phyloP scores from a whole-genome alignment of 2,888 invertebrate genomes.

The Drosophila testacea region DNA sequence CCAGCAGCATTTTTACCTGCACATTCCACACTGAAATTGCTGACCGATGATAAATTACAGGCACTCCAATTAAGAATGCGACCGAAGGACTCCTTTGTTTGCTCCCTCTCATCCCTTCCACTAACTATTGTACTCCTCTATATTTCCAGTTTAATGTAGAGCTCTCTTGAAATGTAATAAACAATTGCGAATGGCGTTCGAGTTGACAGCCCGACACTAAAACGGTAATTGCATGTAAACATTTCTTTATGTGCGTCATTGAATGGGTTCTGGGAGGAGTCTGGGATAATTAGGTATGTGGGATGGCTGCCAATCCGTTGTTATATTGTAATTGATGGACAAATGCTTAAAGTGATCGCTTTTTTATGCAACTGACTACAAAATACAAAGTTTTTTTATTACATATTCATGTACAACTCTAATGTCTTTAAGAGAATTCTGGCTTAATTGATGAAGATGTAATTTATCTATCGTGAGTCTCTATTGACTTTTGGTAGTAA shows the following conservation, averaged over 20 bases:
- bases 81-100: constrained; percentile 25
- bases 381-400: not conserved
- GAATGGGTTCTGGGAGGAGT: constrained; percentile 10
- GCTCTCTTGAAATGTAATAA: constrained; percentile 55
- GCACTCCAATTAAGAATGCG: constrained; percentile 68
- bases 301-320: constrained; percentile 8
- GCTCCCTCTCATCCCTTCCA: not conserved
- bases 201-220: constrained; percentile 73
- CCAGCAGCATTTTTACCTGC: constrained; percentile 52
- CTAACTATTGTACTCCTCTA: not conserved
- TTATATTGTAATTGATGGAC: constrained; percentile 1
- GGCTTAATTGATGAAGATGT: not conserved
- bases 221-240: constrained; percentile 78
- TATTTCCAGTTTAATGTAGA: constrained; percentile 8
- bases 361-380: not conserved
- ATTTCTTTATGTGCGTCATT: constrained; percentile 52
- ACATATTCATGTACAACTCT: not conserved
- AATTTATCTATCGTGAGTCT: not conserved
- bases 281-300: constrained; percentile 43
- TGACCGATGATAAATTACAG: constrained; percentile 71
- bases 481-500: constrained; percentile 16
- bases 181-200: constrained; percentile 67
- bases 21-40: constrained; percentile 51
- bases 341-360: not conserved
- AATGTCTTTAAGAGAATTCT: not conserved